A percentile compares a stretch with the other conserved stretches of the same genome.
These are phyloP conservation scores for Dendrophyllia cribrosa DNA, from an alignment of 64 coral and sea anemone genomes.

Conservation along the genomic window DNA sequence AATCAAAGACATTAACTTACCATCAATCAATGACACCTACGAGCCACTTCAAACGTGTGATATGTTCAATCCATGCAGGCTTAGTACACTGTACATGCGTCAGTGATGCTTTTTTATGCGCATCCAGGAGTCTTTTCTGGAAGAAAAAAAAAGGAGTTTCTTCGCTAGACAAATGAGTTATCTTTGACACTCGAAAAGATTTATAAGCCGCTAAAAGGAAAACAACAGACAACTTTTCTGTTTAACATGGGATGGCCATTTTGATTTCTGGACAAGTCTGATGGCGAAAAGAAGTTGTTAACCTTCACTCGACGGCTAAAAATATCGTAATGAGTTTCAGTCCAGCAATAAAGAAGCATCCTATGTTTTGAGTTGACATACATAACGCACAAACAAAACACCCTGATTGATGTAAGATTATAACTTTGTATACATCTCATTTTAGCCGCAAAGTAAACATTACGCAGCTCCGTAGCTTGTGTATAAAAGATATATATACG, in stretches of 20 bases:
- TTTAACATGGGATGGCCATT: neutral
- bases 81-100: neutral
- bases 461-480: neutral
- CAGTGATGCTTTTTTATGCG: too few relatives aligned
- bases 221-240: neutral
- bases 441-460: constrained; percentile 1
- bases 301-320: neutral
- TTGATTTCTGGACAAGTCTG: neutral
- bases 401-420: neutral
- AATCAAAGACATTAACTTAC: constrained; percentile 32
- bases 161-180: neutral
- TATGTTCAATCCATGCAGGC: neutral
- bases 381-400: neutral
- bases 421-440: neutral
- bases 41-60: neutral
- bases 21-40: constrained; percentile 45
- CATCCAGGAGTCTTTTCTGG: neutral
- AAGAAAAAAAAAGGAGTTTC: constrained; percentile 2
- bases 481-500: neutral
- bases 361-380: constrained; percentile 16
- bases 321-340: constrained; percentile 7
- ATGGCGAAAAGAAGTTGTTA: constrained; percentile 9
- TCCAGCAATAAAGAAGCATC: neutral
- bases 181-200: neutral
- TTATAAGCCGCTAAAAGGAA: neutral